A percentile compares a stretch with the other conserved stretches of the same genome.
phyloP scores from a whole-genome alignment of 2,888 invertebrate genomes.

The Cryptus viduatorius region DNA sequence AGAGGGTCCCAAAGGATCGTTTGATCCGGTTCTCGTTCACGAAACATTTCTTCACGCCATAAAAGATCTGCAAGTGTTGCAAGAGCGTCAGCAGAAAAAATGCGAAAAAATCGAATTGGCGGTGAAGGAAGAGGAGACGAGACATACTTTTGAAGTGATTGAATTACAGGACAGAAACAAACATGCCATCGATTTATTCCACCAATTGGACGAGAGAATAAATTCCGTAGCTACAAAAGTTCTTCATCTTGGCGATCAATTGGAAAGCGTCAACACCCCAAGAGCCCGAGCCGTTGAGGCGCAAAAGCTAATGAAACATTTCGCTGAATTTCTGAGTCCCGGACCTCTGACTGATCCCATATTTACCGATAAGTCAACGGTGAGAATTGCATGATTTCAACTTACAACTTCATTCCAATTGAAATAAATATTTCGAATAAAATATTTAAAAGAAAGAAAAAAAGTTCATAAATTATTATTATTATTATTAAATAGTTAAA shows the following conservation, averaged over 20 bases:
- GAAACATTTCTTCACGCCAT: constrained; percentile 97
- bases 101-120: constrained; percentile 93
- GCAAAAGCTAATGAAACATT: constrained; percentile 95
- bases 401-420: not conserved
- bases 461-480: too few species aligned
- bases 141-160: constrained; percentile 92
- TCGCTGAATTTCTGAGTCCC: constrained; percentile 95
- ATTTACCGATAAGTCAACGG: constrained; percentile 94
- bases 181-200: constrained; percentile 94
- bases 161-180: constrained; percentile 95
- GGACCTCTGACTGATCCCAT: constrained; percentile 94
- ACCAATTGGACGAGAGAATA: constrained; percentile 97
- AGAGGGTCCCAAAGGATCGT: constrained; percentile 89
- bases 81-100: constrained; percentile 94
- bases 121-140: constrained; percentile 94
- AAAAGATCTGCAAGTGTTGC: constrained; percentile 91
- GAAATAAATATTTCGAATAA: not conserved
- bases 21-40: constrained; percentile 95
- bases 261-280: constrained; percentile 98
- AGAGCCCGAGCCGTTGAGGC: constrained; percentile 98
- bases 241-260: constrained; percentile 98
- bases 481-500: too few species aligned
- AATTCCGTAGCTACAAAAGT: constrained; percentile 99
- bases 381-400: constrained; percentile 79
- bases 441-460: too few species aligned